These are phyloP conservation scores for Pyrrhosoma nymphula DNA, from an alignment of 2,888 invertebrate genomes.

Conservation along the genomic window DNA sequence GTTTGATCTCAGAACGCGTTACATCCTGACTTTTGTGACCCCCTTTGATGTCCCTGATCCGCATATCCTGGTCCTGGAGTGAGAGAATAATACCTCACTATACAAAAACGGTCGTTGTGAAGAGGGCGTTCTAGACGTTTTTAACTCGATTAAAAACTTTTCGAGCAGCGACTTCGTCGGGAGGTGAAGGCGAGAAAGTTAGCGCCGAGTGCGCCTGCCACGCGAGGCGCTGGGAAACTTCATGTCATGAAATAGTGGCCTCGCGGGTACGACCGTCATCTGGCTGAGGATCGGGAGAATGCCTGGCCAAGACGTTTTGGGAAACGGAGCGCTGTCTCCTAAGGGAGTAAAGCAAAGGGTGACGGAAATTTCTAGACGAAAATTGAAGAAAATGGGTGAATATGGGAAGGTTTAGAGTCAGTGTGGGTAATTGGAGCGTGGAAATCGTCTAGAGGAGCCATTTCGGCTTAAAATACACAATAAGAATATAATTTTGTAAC, in stretches of 20 bases:
- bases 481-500: no score
- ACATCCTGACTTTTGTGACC: no score
- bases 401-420: neutral
- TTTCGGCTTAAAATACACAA: no score
- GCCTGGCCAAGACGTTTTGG: neutral
- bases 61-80: neutral
- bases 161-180: neutral
- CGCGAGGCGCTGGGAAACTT: neutral
- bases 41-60: neutral
- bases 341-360: no score
- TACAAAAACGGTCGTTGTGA: neutral
- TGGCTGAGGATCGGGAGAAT: neutral
- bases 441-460: no score
- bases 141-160: constrained; percentile 1
- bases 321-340: neutral
- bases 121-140: neutral
- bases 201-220: neutral
- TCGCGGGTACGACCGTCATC: no score
- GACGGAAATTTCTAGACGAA: no score
- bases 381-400: no score
- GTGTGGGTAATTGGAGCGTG: neutral
- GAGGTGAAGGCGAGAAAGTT: neutral
- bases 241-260: neutral
- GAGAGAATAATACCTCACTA: neutral
- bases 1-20: neutral